Base-by-base conservation (phyloP, 2,797 vertebrate species). In the Champsocephalus esox region DNA sequence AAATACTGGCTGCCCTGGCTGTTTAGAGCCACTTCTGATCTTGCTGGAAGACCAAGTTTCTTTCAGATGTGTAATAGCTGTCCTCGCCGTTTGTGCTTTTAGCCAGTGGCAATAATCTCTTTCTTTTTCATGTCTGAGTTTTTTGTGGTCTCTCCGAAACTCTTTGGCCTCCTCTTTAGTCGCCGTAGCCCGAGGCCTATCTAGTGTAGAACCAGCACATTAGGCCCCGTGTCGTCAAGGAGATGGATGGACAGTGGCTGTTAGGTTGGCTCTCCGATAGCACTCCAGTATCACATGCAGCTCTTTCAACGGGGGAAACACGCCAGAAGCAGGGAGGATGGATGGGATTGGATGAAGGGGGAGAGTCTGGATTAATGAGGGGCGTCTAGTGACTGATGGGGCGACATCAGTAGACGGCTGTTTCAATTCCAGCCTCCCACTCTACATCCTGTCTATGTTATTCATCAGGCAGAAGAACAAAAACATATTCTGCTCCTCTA, bases 401-500 rank as follows among this genome's bases (percentile, higher is more conserved):
- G 68, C 54, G 50, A 90, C 91, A 93, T 87, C 82, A 82, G 70
- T 59, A 84, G 84, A 93, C 51, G 88, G 86, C 85, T 91, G 90
- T 93, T 94, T 93, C 92, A 93, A 88, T 94, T 92, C 89, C 84
- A 88, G 79, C 80, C 86, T 84, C 84, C 84, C 74, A 75, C 87
- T 91, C 74, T 80, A 90, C 84, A 84, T 91, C 77, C 86, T 86
- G 77, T 75, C 73, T 14, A 64, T 73, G 84, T 81, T 84, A 85
- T 93, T 85, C 72, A 88, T 89, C 85, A 88, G 66, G 73, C 71
- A 45, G 50, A 60, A 73, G 73, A 21, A 63, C 21, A 64, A 68
- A 70, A 79, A 73, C 45, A 38, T 65, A 67, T n/a, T 62, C 66
- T 21, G 51, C 48, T 83, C 41, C 54, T 72, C 45, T 12, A 32